Base-by-base conservation (phyloP, 2,888 invertebrate species). In the Penaeus monodon region DNA sequence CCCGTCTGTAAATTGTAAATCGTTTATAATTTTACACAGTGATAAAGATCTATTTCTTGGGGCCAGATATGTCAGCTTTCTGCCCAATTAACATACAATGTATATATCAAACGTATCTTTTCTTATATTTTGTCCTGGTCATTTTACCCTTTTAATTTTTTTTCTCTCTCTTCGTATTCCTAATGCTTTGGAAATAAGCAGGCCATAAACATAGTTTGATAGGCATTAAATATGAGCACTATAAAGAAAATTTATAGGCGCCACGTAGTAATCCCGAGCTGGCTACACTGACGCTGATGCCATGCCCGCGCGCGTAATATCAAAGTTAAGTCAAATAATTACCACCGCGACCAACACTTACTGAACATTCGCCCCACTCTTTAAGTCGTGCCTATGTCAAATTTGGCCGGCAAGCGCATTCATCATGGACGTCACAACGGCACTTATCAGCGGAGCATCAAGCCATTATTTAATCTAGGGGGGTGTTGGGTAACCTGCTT, bases 211-310 rank as follows among this genome's bases (percentile, higher is more conserved):
- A 82, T 64, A 12, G 14, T 49, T 24, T 33, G 82, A 82, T 73
- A 63, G 82, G 74, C 82, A 82, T 73, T 82, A 82, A 82, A 82
- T 82, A 82, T 44, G 82, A 82, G 82, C 10, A 82, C 64, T 74
- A 73, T 49, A n/a, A 14, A 49, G 49, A 44, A 63, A 70, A 85
- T 85, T 85, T 78, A 85, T 85, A n/a, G 85, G 38, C 49, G 80
- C 73, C 85, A 80, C 70, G 33, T 38, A 57, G 80, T 85, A 85
- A 80, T 73, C 73, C 85, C 79, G 74, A 65, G n/a, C 73, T 80
- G 44, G 79, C 80, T 85, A 80, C 85, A 38, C 85, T n/a, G 80
- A 85, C 85, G 80, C n/a, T 74, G 85, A 85, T 80, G 85, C 80
- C 80, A n/a, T 38, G 65, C 49, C 44, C 14, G 80, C n/a, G 68